Evolutionary conservation across 1,140 invertebrate species (phyloP), one percentile per base, ranked within the genome.

Genomic region (Heliconius melpomene): DNA sequence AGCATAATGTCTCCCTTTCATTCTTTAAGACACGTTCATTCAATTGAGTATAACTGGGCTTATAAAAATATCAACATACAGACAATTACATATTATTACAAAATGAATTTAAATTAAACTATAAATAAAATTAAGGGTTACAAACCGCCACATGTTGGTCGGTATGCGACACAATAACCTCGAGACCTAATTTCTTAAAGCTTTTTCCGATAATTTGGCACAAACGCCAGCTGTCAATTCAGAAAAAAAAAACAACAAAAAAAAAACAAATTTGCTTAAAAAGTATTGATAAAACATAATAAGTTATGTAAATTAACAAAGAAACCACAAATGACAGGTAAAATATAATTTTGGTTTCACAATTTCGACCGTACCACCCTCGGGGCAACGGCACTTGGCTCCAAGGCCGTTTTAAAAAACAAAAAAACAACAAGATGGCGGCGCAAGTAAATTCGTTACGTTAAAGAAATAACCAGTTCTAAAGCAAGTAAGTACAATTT

Each of bases 341-440:
- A 86, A 85, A 82, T 83, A 52, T 20, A 83, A 79, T 86, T 85
- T 84, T 79, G 81, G 80, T 80, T 80, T 79, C 60, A 77, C 82
- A 72, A 52, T 66, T 72, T 71, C 77, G 50, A 74, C 83, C 84
- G 82, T 79, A 72, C 77, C 50, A 82, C 87, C 82, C 75, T 79
- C 80, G 75, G 87, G 83, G 85, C 74, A 78, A 73, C 79, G 79
- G 82, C 89, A 90, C 86, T 91, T 90, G 90, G 83, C 50, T 66
- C 52, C 90, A 91, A 91, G 91, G 90, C 81, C 85, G 82, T 74
- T 83, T 87, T 85, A 81, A 86, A 84, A 86, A 83, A 78, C 75
- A 84, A 86, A 84, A 52, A 87, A 84, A 80, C 81, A 90, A 88
- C 40, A 66, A 66, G 26, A 90, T 89, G 88, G 88, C 88, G 60